Evolutionary conservation across 2,113 vertebrate genomes (phyloP).

Genomic region (Menidia beryllina): DNA sequence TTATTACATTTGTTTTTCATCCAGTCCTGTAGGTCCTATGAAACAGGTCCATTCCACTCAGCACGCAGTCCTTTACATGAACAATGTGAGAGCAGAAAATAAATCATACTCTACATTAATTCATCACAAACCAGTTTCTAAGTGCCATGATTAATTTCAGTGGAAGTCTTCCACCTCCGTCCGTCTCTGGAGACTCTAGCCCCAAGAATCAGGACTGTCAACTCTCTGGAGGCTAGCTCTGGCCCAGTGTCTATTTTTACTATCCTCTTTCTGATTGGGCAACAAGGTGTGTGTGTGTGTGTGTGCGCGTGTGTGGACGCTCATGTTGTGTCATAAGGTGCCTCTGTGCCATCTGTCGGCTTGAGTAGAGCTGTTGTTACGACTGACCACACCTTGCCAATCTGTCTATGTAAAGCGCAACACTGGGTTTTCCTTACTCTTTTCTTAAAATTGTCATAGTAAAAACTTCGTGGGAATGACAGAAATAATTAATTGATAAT

Average conservation of each 20-base stretch:
- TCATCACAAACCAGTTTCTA: constrained; percentile 37
- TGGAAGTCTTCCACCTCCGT: constrained; percentile 18
- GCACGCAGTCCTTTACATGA: neutral
- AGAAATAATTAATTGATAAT: constrained; percentile 27
- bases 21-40: constrained; percentile 15
- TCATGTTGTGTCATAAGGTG: constrained; percentile 77
- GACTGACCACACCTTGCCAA: constrained; percentile 62
- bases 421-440: constrained; percentile 67
- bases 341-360: constrained; percentile 81
- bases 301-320: constrained; percentile 66
- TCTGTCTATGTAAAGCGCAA: constrained; percentile 65
- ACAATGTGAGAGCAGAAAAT: constrained; percentile 40
- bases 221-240: constrained; percentile 67
- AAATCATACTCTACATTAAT: constrained; percentile 22
- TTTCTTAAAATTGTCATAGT: constrained; percentile 40
- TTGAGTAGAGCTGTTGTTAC: constrained; percentile 63
- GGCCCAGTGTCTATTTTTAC: constrained; percentile 75
- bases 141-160: constrained; percentile 38
- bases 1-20: too few relatives aligned
- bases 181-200: constrained; percentile 54
- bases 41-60: constrained; percentile 27
- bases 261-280: constrained; percentile 71
- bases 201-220: constrained; percentile 58
- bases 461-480: constrained; percentile 3
- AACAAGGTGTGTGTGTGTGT: constrained; percentile 66